A percentile compares a stretch with the other conserved stretches of the same genome.
phyloP scores from a whole-genome alignment of 2,888 invertebrate species.

The Tortricodes alternella region DNA sequence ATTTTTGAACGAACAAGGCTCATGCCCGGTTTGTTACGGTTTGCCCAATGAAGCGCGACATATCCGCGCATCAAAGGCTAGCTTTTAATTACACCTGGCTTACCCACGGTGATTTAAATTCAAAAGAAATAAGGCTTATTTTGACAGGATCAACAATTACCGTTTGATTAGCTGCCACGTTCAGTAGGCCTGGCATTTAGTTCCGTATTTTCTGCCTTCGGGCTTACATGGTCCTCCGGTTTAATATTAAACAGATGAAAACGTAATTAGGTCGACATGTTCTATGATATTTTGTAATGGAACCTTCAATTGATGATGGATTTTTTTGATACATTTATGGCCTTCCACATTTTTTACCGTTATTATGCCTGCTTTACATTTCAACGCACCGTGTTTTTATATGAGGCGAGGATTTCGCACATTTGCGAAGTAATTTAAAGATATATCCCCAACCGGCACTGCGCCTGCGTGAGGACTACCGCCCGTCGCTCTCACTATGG shows the following conservation, averaged over 20 bases:
- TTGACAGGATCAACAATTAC: conserved; percentile 25
- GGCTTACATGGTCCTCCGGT: background rate
- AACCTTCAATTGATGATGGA: background rate
- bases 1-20: conserved; percentile 46
- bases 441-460: too few relatives aligned
- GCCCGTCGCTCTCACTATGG: too few relatives aligned
- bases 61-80: conserved; percentile 53
- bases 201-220: background rate
- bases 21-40: conserved; percentile 47
- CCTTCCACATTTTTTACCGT: background rate
- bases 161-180: conserved; percentile 9
- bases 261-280: conserved; percentile 5
- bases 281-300: conserved; percentile 2
- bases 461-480: too few relatives aligned
- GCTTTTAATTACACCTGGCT: conserved; percentile 50
- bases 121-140: conserved; percentile 37
- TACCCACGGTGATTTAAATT: conserved; percentile 38
- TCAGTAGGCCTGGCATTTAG: background rate
- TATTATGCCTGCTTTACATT: background rate
- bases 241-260: conserved; percentile 1
- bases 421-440: too few relatives aligned
- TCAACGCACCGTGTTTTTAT: too few relatives aligned
- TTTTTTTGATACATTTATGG: background rate
- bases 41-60: conserved; percentile 55
- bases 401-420: too few relatives aligned